These are phyloP conservation scores for Dendrocopos noguchii DNA, from an alignment of 2,113 vertebrate genomes.

Conservation along the genomic window DNA sequence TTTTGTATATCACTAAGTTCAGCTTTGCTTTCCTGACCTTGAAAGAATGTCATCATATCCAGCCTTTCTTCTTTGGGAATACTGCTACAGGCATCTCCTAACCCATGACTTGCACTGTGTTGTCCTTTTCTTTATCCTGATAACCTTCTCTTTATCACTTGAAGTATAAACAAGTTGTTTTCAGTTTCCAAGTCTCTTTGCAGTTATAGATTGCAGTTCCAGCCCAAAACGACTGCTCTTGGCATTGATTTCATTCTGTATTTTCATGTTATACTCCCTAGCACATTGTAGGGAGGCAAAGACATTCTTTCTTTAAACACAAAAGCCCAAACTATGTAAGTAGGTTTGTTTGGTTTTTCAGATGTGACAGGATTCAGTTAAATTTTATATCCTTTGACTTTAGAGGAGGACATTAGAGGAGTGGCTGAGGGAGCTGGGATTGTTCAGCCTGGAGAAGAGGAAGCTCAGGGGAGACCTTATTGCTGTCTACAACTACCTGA, in stretches of 20 bases:
- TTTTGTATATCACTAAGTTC: not conserved
- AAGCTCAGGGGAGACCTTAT: too few relatives aligned
- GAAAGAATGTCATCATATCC: not conserved
- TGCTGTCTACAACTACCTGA: too few relatives aligned
- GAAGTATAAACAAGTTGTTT: not conserved
- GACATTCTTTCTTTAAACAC: not conserved
- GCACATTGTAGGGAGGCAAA: not conserved
- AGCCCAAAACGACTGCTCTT: not conserved
- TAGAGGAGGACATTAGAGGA: too few relatives aligned
- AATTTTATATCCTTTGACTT: not conserved
- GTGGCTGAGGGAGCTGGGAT: too few relatives aligned
- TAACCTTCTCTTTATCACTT: not conserved
- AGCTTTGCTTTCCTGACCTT: not conserved
- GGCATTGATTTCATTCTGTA: not conserved
- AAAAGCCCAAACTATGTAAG: not conserved
- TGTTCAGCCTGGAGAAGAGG: too few relatives aligned
- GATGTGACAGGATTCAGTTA: not conserved
- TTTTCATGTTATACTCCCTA: not conserved
- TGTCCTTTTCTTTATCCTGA: not conserved
- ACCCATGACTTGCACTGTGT: accelerated
- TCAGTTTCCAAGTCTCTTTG: not conserved
- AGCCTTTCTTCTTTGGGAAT: not conserved
- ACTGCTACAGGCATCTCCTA: not conserved
- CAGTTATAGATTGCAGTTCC: not conserved
- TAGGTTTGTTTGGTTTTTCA: not conserved